A percentile compares a stretch with the other conserved stretches of the same genome.
Conservation (phyloP, 2,888 invertebrate species). For the Caenorhabditis wallacei region DNA sequence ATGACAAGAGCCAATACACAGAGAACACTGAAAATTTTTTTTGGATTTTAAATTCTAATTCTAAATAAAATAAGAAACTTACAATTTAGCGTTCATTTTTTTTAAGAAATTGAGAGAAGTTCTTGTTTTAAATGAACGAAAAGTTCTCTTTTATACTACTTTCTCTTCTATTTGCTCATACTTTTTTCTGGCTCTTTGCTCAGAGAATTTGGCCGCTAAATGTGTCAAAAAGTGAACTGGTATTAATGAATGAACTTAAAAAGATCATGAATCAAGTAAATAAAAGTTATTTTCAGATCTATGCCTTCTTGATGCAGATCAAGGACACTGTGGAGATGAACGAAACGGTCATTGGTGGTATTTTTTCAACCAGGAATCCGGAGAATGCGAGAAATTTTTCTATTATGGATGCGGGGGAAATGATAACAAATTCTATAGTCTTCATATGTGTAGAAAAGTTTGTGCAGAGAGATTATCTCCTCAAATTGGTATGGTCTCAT, state of each 20-base stretch:
- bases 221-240: conserved; percentile 18
- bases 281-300: conserved; percentile 65
- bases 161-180: conserved; percentile 36
- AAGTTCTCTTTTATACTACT: conserved; percentile 23
- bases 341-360: conserved; percentile 76
- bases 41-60: not conserved
- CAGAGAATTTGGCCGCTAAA: conserved; percentile 16
- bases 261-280: conserved; percentile 1
- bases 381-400: conserved; percentile 77
- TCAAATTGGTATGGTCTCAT: conserved; percentile 74
- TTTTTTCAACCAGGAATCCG: conserved; percentile 78
- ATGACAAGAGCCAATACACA: conserved; percentile 29
- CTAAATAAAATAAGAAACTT: conserved; percentile 3
- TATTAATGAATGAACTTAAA: not conserved
- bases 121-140: conserved; percentile 17
- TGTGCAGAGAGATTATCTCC: conserved; percentile 79
- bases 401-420: conserved; percentile 81
- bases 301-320: conserved; percentile 79
- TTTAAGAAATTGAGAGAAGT: conserved; percentile 21
- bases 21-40: conserved; percentile 47
- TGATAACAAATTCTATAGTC: conserved; percentile 80
- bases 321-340: conserved; percentile 78
- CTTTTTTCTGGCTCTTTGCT: conserved; percentile 16
- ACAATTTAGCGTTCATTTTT: conserved; percentile 49
- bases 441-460: conserved; percentile 79